phyloP scores from a whole-genome alignment of 2,113 vertebrate genomes.

The Pollachius pollachius region DNA sequence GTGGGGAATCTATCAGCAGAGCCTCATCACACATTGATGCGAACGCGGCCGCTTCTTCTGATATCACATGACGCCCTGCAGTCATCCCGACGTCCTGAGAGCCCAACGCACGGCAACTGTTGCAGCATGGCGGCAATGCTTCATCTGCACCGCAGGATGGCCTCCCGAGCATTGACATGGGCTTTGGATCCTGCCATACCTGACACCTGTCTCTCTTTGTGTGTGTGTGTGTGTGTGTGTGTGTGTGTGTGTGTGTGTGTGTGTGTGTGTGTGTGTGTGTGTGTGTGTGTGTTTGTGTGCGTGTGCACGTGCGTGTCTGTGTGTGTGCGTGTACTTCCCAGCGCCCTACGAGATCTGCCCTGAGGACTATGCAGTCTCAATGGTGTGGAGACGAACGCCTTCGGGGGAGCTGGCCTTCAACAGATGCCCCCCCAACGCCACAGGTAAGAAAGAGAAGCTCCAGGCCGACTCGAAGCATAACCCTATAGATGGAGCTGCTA shows the following conservation, averaged over 20 bases:
- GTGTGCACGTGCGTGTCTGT: not conserved
- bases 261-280: not conserved
- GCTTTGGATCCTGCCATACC: no score
- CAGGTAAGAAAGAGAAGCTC: conserved; percentile 74
- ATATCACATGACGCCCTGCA: no score
- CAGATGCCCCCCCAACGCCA: conserved; percentile 94
- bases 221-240: not conserved
- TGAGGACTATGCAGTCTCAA: conserved; percentile 93
- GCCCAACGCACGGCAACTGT: no score
- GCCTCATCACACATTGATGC: no score
- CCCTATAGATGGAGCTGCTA: no score
- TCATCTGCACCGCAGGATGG: not conserved
- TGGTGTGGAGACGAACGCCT: conserved; percentile 98
- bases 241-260: no score
- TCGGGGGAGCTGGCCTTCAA: conserved; percentile 97
- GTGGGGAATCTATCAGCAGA: no score
- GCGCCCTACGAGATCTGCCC: conserved; percentile 98
- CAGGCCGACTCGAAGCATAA: no score
- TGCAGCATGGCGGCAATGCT: no score
- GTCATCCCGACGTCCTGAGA: no score
- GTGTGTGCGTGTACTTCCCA: conserved; percentile 44
- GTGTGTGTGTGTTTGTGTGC: not conserved
- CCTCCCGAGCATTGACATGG: not conserved
- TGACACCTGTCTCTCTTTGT: no score
- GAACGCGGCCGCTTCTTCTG: no score